These are phyloP conservation scores for Tinea pellionella DNA, from an alignment of 2,888 invertebrate species.

Conservation along the genomic window DNA sequence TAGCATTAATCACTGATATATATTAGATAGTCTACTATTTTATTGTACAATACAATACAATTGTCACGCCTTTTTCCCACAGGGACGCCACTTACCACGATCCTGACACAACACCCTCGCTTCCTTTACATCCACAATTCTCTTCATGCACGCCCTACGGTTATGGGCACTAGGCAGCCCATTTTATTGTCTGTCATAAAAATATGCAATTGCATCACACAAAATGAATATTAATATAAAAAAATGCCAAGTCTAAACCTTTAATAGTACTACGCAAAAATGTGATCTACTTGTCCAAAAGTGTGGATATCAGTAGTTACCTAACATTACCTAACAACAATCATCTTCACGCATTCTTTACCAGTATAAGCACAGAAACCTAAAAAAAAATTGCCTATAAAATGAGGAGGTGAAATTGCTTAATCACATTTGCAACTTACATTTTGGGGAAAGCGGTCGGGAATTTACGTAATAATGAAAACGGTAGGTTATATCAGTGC, in stretches of 20 bases:
- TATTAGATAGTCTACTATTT: no score
- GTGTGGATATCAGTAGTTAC: conserved; percentile 48
- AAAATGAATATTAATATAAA: no score
- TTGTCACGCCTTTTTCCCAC: no score
- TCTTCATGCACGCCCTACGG: no score
- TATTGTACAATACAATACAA: no score
- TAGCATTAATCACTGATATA: no score
- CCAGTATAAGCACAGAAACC: conserved; percentile 22
- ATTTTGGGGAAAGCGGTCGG: conserved; percentile 20
- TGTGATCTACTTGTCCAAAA: conserved; percentile 52
- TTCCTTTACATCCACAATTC: no score
- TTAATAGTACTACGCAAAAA: conserved; percentile 20
- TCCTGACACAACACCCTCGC: no score
- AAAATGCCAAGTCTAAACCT: neutral
- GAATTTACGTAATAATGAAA: conserved; percentile 41
- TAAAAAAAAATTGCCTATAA: conserved; percentile 43
- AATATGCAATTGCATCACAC: no score
- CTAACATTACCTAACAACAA: conserved; percentile 47
- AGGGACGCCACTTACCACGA: no score
- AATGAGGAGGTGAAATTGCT: conserved; percentile 39
- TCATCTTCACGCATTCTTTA: conserved; percentile 11
- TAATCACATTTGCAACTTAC: conserved; percentile 28
- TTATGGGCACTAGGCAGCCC: no score
- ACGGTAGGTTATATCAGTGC: conserved; percentile 39
- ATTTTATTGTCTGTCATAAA: no score